Percentiles rank a stretch among this genome's conserved stretches.
These are phyloP conservation scores for Numida meleagris DNA, from an alignment of 2,113 vertebrate genomes.

Conservation along the genomic window DNA sequence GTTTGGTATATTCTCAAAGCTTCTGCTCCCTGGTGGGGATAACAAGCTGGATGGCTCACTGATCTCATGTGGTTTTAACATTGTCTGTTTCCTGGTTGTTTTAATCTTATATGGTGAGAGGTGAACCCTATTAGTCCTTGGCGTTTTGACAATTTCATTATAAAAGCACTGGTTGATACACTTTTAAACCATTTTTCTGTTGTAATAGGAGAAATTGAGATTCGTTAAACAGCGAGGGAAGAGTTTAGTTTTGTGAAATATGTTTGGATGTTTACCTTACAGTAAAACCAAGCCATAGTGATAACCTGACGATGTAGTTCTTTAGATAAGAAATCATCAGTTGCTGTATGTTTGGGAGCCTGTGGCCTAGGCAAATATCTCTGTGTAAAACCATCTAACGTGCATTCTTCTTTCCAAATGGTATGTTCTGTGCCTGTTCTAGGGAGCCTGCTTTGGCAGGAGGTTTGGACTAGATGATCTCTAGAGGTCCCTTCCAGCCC, in stretches of 20 bases:
- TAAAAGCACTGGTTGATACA: background rate
- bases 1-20: background rate
- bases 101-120: background rate
- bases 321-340: background rate
- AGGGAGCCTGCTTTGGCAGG: no score
- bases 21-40: background rate
- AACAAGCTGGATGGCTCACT: background rate
- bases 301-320: background rate
- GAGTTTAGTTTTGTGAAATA: background rate
- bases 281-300: background rate
- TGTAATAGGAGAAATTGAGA: background rate
- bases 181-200: background rate
- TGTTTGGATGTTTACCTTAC: background rate
- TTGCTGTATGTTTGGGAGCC: background rate
- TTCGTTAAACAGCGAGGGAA: background rate
- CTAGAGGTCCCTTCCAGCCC: no score
- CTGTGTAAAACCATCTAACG: background rate
- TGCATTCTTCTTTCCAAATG: background rate
- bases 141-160: background rate
- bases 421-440: no score
- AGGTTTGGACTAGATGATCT: no score
- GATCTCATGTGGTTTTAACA: background rate
- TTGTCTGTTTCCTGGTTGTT: background rate
- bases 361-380: background rate
- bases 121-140: background rate